phyloP scores from a whole-genome alignment of 2,113 vertebrate genomes.

The Sebastes schlegelii region DNA sequence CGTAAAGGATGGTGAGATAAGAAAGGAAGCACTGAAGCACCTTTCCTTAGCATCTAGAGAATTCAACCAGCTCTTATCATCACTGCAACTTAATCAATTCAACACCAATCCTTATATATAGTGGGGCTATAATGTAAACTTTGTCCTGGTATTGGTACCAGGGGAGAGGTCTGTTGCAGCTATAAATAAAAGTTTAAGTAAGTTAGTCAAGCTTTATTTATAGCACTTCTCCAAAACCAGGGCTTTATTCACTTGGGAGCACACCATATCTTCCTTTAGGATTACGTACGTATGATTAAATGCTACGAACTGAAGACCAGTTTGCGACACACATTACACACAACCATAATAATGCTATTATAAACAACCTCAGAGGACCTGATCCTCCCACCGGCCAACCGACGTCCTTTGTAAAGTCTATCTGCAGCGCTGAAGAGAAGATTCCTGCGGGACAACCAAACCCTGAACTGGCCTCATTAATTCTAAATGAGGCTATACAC shows the following conservation, averaged over 20 bases:
- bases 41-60: too few species aligned
- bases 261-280: not conserved
- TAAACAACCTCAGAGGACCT: slow-evolving; percentile 23
- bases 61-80: too few species aligned
- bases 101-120: not conserved
- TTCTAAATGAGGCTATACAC: slow-evolving; percentile 63
- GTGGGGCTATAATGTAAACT: not conserved
- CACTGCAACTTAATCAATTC: not conserved
- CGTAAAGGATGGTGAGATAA: too few species aligned
- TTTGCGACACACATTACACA: not conserved
- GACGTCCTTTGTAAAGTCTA: slow-evolving; percentile 19
- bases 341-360: slow-evolving; percentile 8
- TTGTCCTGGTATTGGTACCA: not conserved
- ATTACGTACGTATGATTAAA: not conserved
- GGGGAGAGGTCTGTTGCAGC: too few species aligned
- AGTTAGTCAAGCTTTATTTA: not conserved
- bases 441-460: slow-evolving; percentile 45
- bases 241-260: not conserved
- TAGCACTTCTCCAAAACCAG: not conserved
- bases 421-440: slow-evolving; percentile 31
- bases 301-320: not conserved
- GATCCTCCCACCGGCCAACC: slow-evolving; percentile 27
- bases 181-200: not conserved
- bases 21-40: too few species aligned
- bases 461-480: slow-evolving; percentile 66